A percentile compares a stretch with the other conserved stretches of the same genome.
Evolutionary conservation across 2,888 invertebrate species (phyloP).

Genomic region (Drosophila barbarae): DNA sequence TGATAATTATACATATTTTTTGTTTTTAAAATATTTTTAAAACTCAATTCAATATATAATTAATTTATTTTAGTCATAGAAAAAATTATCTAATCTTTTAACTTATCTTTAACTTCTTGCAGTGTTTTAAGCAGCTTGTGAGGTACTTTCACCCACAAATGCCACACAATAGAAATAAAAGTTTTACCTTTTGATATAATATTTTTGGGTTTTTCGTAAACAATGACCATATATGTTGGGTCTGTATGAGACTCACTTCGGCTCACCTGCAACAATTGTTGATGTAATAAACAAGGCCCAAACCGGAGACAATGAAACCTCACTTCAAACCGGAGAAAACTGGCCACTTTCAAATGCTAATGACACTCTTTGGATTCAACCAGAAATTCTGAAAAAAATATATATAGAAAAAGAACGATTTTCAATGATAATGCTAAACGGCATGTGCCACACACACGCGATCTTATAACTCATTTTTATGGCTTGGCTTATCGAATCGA

Average conservation of each 20-base stretch:
- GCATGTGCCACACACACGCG: slow-evolving; percentile 39
- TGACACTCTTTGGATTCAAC: slow-evolving; percentile 15
- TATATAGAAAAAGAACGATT: slow-evolving; percentile 2
- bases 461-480: slow-evolving; percentile 59
- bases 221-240: slow-evolving; percentile 45
- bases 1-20: not conserved
- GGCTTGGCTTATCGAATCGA: slow-evolving; percentile 58
- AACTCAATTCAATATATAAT: fast-evolving
- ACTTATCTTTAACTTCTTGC: not conserved
- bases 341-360: slow-evolving; percentile 41
- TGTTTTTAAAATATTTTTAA: not conserved
- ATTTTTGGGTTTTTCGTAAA: slow-evolving; percentile 36
- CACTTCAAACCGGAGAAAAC: slow-evolving; percentile 40
- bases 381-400: slow-evolving; percentile 3
- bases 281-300: slow-evolving; percentile 45
- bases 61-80: not conserved
- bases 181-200: slow-evolving; percentile 50
- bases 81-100: fast-evolving
- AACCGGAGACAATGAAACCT: slow-evolving; percentile 18
- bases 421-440: slow-evolving; percentile 23
- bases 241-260: slow-evolving; percentile 28
- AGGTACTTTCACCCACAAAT: slow-evolving; percentile 63
- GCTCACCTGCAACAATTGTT: slow-evolving; percentile 61
- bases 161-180: slow-evolving; percentile 57
- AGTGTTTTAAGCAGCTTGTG: slow-evolving; percentile 27